Evolutionary conservation across 2,888 invertebrate species (phyloP).

Genomic region (Platypus cylindrus): DNA sequence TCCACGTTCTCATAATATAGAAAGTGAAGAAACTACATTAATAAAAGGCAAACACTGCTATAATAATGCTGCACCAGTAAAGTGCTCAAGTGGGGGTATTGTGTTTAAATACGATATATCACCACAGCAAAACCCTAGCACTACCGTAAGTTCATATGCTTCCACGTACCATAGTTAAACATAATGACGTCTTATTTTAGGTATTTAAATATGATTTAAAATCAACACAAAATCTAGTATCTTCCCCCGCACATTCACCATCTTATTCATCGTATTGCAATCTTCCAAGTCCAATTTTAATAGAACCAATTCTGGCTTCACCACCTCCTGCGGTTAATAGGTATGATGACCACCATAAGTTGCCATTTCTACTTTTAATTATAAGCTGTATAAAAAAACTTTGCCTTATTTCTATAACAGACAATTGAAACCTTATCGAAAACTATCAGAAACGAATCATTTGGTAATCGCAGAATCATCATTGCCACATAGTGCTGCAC

Average conservation of each 20-base stretch:
- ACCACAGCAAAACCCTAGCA: conserved; percentile 30
- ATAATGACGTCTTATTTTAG: conserved; percentile 17
- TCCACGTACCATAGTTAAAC: neutral
- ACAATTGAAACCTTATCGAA: conserved; percentile 61
- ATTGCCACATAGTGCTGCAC: conserved; percentile 35
- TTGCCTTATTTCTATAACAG: conserved; percentile 31
- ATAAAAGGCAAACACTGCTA: conserved; percentile 42
- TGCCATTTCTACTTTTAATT: too few species aligned
- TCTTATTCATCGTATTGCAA: conserved; percentile 44
- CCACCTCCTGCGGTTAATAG: conserved; percentile 56
- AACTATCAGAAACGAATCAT: conserved; percentile 36
- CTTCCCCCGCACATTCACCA: conserved; percentile 39
- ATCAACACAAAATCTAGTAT: conserved; percentile 27
- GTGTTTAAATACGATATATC: conserved; percentile 46
- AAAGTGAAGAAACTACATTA: conserved; percentile 25
- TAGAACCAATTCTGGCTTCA: conserved; percentile 14
- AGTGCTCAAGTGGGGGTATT: conserved; percentile 38
- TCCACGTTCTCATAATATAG: conserved; percentile 51
- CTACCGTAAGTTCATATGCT: conserved; percentile 10
- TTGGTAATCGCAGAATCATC: conserved; percentile 32
- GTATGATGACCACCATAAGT: conserved; percentile 3
- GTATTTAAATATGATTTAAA: conserved; percentile 30
- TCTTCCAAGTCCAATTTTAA: conserved; percentile 41
- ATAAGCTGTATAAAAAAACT: neutral
- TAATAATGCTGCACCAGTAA: conserved; percentile 46